A percentile compares a stretch with the other conserved stretches of the same genome.
These are phyloP conservation scores for Dunckerocampus dactyliophorus DNA, from an alignment of 2,113 vertebrate genomes.

Conservation along the genomic window DNA sequence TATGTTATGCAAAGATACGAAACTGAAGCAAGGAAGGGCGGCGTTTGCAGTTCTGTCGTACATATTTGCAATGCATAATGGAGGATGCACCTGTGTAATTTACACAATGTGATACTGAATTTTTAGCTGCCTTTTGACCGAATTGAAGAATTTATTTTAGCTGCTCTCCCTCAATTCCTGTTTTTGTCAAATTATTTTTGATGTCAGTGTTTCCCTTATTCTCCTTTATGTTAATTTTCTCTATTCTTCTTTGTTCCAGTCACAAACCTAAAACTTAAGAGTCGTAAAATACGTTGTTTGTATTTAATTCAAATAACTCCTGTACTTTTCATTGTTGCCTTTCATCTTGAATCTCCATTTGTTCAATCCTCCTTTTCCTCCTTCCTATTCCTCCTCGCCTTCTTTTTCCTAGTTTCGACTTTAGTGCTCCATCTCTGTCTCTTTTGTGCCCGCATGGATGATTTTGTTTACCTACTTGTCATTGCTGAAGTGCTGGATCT, in stretches of 20 bases:
- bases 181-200: background rate
- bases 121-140: slow-evolving; percentile 22
- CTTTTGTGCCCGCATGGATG: slow-evolving; percentile 56
- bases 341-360: background rate
- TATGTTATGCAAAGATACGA: slow-evolving; percentile 29
- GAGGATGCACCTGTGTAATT: slow-evolving; percentile 39
- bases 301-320: too few relatives aligned
- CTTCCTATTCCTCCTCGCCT: slow-evolving; percentile 1
- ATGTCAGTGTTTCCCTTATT: slow-evolving; percentile 1
- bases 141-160: background rate
- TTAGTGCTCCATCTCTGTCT: slow-evolving; percentile 39
- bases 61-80: slow-evolving; percentile 40
- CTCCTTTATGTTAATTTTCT: background rate
- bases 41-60: slow-evolving; percentile 35
- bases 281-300: too few relatives aligned
- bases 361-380: background rate
- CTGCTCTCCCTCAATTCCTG: background rate
- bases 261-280: too few relatives aligned
- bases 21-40: slow-evolving; percentile 8
- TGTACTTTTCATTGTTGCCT: too few relatives aligned
- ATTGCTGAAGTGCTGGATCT: slow-evolving; percentile 61
- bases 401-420: slow-evolving; percentile 18
- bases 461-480: slow-evolving; percentile 69
- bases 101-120: slow-evolving; percentile 28
- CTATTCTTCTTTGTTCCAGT: too few relatives aligned